Evolutionary conservation across 2,797 vertebrate genomes (phyloP).

Genomic region (Alcedo quadribrachys): DNA sequence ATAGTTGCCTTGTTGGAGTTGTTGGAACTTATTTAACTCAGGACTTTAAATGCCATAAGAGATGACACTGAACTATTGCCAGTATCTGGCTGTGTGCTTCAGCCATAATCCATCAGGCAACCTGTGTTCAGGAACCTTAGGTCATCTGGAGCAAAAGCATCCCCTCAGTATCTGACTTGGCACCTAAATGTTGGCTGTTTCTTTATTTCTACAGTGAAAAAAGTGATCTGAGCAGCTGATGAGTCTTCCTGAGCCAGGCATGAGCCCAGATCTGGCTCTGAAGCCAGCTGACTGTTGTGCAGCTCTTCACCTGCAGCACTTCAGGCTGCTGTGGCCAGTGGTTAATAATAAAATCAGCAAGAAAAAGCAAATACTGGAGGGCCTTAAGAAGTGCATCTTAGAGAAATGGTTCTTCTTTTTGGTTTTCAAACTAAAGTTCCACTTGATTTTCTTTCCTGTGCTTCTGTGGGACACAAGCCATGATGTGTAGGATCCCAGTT

Average conservation of each 20-base stretch:
- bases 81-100: neutral
- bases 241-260: neutral
- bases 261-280: fast-evolving
- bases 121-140: neutral
- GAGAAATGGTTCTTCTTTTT: neutral
- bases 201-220: neutral
- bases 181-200: neutral
- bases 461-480: neutral
- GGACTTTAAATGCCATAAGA: fast-evolving
- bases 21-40: neutral
- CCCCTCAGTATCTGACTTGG: neutral
- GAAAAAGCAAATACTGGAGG: neutral
- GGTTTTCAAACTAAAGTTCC: neutral
- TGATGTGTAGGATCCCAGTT: neutral
- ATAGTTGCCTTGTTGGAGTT: neutral
- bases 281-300: neutral
- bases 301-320: neutral
- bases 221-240: neutral
- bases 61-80: neutral
- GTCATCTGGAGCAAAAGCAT: neutral
- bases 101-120: neutral
- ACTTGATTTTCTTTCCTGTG: neutral
- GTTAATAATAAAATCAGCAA: neutral
- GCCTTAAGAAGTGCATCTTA: neutral
- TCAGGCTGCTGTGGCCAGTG: neutral